Conservation (phyloP, 2,888 invertebrate genomes). For the Nebria brevicollis region DNA sequence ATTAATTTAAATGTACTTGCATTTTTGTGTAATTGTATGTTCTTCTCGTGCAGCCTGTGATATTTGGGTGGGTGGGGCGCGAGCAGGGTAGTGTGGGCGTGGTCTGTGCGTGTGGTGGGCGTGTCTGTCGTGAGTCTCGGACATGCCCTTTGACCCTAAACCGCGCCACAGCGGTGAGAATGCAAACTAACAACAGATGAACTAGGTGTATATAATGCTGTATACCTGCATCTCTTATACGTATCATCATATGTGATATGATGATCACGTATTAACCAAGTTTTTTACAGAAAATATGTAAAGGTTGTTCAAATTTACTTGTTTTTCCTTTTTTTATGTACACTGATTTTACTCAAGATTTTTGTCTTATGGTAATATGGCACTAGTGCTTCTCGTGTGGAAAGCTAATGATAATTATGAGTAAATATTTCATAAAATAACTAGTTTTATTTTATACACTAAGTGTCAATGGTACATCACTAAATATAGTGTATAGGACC, state of each 20-base stretch:
- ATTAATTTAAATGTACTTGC: no score
- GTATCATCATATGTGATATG: constrained; percentile 28
- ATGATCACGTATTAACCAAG: constrained; percentile 37
- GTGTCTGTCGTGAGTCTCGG: constrained; percentile 55
- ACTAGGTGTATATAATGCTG: neutral
- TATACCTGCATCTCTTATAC: constrained; percentile 26
- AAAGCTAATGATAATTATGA: no score
- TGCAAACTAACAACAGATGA: constrained; percentile 46
- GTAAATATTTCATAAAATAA: no score
- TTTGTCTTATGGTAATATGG: no score
- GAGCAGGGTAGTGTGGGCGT: constrained; percentile 11
- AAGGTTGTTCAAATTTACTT: neutral
- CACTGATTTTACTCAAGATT: neutral
- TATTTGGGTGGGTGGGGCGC: neutral
- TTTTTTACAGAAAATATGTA: constrained; percentile 2
- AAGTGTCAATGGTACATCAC: neutral
- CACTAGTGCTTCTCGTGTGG: no score
- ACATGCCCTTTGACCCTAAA: constrained; percentile 55
- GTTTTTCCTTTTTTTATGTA: neutral
- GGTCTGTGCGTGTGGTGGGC: constrained; percentile 55
- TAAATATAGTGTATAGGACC: neutral
- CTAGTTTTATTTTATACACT: neutral
- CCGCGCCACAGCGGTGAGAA: constrained; percentile 51
- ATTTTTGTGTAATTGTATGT: neutral
- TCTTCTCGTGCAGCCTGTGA: neutral